Evolutionary conservation across 2,888 invertebrate genomes (phyloP), one percentile per base, ranked within the genome.

Genomic region (Hirtodrosophila duncani): DNA sequence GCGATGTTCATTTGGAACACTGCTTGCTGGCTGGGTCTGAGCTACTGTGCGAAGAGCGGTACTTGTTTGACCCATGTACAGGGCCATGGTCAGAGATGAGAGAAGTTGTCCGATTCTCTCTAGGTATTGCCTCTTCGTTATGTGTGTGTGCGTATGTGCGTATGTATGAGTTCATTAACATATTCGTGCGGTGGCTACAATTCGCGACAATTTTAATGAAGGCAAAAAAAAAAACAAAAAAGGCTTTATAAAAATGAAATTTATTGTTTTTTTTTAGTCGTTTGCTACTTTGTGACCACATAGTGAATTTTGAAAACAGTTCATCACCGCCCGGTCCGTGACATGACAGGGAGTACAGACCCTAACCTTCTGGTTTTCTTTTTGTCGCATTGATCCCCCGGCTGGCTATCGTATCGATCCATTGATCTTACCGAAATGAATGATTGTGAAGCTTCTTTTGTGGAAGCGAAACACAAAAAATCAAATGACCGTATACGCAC

Each of bases 401-500:
- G 46, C 51, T n/a, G n/a, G 52, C 55, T 61, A 67, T 77, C 53
- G 62, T 65, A 78, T 80, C 82, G 81, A 77, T 72, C 64, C 71
- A 77, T 77, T 77, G 81, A 77, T 77, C 77, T 77, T 46, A 81
- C 77, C 77, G 77, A 77, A 77, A 82, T 82, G 80, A 81, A 77
- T 75, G 83, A 77, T 81, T 78, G 57, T 57, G 52, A 52, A 57
- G 63, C 44, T 59, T n/a, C n/a, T n/a, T 49, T 41, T 62, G 56
- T 51, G 34, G 42, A 58, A 42, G 49, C 43, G 31, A 39, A 36
- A 36, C 36, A 38, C 9, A 66, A 57, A 61, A 61, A 61, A 53
- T 33, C 29, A 67, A 79, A 53, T 50, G 49, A 36, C 24, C 42
- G 39, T 46, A 49, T 13, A 46, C 27, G 37, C 9, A 30, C 33